Evolutionary conservation across 2,797 vertebrate species (phyloP).

Genomic region (Discoglossus pictus): DNA sequence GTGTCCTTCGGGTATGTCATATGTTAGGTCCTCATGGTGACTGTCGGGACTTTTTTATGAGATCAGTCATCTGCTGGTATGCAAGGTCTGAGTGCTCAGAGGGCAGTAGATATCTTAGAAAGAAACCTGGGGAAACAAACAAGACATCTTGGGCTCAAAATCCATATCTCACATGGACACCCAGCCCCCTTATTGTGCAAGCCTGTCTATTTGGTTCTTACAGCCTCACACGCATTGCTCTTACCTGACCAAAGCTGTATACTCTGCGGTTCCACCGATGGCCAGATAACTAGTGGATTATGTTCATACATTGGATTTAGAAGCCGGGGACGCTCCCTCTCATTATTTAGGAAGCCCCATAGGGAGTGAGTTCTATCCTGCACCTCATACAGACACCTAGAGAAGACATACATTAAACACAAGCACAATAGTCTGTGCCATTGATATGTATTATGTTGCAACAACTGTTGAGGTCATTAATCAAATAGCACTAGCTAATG

Average conservation of each 20-base stretch:
- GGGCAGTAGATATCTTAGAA: conserved; percentile 76
- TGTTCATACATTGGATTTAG: conserved; percentile 76
- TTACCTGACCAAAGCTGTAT: conserved; percentile 84
- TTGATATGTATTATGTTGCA: too few species aligned
- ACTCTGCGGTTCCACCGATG: conserved; percentile 86
- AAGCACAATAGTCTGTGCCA: too few species aligned
- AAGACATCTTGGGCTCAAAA: too few species aligned
- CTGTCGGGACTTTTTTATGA: rapidly evolving
- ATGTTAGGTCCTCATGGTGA: too few species aligned
- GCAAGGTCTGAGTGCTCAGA: conserved; percentile 72
- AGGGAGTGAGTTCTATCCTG: conserved; percentile 80
- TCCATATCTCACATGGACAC: too few species aligned
- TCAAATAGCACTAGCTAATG: too few species aligned
- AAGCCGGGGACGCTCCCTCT: conserved; percentile 61
- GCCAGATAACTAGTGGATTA: conserved; percentile 82
- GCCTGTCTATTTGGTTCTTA: too few species aligned
- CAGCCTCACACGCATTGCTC: too few species aligned
- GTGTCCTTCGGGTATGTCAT: too few species aligned
- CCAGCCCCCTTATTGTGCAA: too few species aligned
- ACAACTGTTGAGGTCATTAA: too few species aligned
- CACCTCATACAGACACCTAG: conserved; percentile 73
- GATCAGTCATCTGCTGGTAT: conserved; percentile 60
- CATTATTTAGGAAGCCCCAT: conserved; percentile 74
- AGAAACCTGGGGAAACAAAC: conserved; percentile 72
- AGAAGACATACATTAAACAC: not conserved